These are phyloP conservation scores for Rhinogobius similis DNA, from an alignment of 2,113 vertebrate genomes.

Conservation along the genomic window DNA sequence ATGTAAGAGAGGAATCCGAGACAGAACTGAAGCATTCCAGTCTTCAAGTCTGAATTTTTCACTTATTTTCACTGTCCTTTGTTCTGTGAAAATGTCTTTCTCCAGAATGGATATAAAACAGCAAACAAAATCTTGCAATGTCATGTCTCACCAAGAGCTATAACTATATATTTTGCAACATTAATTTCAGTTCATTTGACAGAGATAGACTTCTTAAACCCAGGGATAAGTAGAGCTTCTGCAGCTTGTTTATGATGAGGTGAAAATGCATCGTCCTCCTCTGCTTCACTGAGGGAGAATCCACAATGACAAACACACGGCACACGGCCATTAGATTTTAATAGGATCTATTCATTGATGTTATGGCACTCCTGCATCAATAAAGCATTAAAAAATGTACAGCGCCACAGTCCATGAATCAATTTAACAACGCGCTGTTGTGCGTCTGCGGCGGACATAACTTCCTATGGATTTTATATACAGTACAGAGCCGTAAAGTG, in stretches of 20 bases:
- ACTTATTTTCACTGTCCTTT: no score
- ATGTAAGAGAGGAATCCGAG: no score
- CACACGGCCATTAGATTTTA: slow-evolving; percentile 50
- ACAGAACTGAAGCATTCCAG: no score
- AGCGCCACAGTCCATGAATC: slow-evolving; percentile 62
- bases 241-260: slow-evolving; percentile 1
- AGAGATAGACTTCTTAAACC: background rate
- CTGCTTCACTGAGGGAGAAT: slow-evolving; percentile 30
- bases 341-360: slow-evolving; percentile 57
- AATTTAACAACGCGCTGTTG: slow-evolving; percentile 60
- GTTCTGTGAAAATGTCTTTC: no score
- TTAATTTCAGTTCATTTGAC: background rate
- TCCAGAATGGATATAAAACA: no score
- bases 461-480: slow-evolving; percentile 59
- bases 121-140: no score
- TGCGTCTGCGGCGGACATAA: slow-evolving; percentile 58
- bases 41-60: no score
- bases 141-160: no score
- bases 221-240: background rate
- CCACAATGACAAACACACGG: slow-evolving; percentile 47
- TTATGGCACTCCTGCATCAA: slow-evolving; percentile 56
- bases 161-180: no score
- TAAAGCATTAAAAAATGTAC: slow-evolving; percentile 63
- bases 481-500: slow-evolving; percentile 41
- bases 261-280: slow-evolving; percentile 29